Base-by-base conservation (phyloP, 1,140 invertebrate genomes). In the Heliothis virescens region DNA sequence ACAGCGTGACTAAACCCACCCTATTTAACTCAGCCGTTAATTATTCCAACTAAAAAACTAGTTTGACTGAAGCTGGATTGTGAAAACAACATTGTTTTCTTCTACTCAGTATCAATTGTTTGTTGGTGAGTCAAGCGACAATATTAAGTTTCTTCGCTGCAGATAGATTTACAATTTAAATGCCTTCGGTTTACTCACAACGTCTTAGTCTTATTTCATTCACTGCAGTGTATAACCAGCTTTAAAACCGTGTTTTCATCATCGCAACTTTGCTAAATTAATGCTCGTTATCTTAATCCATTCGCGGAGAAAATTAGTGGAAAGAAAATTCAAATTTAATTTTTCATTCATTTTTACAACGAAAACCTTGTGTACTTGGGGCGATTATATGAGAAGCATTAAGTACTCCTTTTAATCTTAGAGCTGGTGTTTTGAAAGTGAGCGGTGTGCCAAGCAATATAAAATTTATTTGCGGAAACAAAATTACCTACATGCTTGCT, bases 201-300 rank as follows among this genome's bases (percentile, higher is more conserved):
- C 18, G 41, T 41, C 9, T 59, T 59, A n/a, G 41, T 63, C 15
- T 63, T 29, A 7, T n/a, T 65, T 21, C 13, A 65, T 11, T 18
- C 34, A 12, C 4, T 48, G 12, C 63, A 60, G 57, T 67, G 63
- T 67, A 67, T 41, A 21, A 67, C 63, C 2, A 67, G 63, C 63
- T 67, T 67, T 48, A 67, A 12, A 67, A 21, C 41, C 63, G 16
- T 67, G 41, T 67, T 48, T 67, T 21, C 62, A 65, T n/a, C 63
- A 67, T 67, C 63, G 50, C 41, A 67, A 48, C 63, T 67, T 67
- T 67, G 48, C 63, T 48, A 67, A 67, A 67, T 67, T 67, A 67
- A 67, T 48, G 63, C 63, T 67, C 41, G 41, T 67, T 67, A 67
- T 48, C 63, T 67, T 67, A 67, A 65, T 48, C 63, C 16, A 48